These are phyloP conservation scores for Trachemys scripta DNA, from an alignment of 2,113 vertebrate species.

Conservation along the genomic window DNA sequence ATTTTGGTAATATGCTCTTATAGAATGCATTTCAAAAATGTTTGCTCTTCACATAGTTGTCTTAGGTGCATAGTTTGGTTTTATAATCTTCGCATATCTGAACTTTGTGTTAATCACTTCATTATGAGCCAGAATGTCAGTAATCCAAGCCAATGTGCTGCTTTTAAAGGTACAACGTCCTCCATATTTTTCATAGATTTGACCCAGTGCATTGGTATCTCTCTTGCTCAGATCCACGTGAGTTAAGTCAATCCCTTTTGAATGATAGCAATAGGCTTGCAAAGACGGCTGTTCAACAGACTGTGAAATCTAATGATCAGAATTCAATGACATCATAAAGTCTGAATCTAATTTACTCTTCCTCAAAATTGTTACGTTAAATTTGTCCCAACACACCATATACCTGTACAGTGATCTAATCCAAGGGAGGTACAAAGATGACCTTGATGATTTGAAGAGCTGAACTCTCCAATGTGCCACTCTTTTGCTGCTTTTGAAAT, in stretches of 20 bases:
- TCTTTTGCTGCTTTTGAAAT: not conserved
- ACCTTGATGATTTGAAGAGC: constrained; percentile 28
- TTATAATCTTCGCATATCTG: not conserved
- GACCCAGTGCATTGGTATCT: not conserved
- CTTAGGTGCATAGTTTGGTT: not conserved
- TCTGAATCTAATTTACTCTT: constrained; percentile 24
- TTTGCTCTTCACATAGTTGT: not conserved
- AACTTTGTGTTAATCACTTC: not conserved
- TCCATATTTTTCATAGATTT: not conserved
- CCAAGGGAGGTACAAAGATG: not conserved
- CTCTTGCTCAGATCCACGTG: not conserved
- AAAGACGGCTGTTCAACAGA: not conserved
- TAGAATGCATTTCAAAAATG: not conserved
- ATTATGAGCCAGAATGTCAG: not conserved
- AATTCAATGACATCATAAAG: constrained; percentile 10
- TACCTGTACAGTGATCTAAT: not conserved
- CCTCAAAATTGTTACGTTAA: not conserved
- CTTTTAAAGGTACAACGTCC: not conserved
- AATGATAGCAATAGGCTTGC: not conserved
- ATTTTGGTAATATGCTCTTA: not conserved
- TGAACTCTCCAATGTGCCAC: not conserved
- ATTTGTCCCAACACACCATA: not conserved
- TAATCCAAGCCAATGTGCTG: not conserved
- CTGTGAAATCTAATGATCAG: constrained; percentile 8
- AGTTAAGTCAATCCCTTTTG: not conserved